Evolutionary conservation across 23 tunicate genomes (phyloP).

Genomic region (Aplidium turbinatum): DNA sequence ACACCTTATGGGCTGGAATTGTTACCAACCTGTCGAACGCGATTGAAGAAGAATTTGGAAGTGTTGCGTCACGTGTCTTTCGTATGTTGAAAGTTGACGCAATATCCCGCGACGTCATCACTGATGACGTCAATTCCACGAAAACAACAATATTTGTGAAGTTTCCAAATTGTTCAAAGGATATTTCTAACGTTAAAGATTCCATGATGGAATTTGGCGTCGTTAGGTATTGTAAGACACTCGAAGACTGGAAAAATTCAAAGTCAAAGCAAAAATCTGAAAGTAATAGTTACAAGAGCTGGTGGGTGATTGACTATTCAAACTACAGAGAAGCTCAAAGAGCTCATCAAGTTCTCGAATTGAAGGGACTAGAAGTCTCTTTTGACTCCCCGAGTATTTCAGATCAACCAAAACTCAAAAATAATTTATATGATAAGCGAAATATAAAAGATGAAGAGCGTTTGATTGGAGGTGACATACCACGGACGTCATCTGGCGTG

Average conservation of each 20-base stretch:
- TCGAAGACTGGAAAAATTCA: background rate
- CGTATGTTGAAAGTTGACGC: conserved; percentile 25
- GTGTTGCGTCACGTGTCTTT: conserved; percentile 46
- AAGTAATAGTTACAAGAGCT: background rate
- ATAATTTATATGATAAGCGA: too few species aligned
- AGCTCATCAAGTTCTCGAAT: conserved; percentile 9
- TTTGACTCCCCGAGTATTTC: too few species aligned
- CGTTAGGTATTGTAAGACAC: background rate
- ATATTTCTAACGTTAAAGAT: background rate
- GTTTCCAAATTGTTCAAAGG: background rate
- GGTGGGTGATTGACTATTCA: conserved; percentile 35
- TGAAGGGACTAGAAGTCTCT: conserved; percentile 16
- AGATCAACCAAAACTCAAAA: too few species aligned
- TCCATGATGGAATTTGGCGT: conserved; percentile 31
- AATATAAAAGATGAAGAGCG: too few species aligned
- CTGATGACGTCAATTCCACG: background rate
- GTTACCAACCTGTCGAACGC: conserved; percentile 49
- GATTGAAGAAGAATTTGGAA: conserved; percentile 56
- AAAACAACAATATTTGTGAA: conserved; percentile 2
- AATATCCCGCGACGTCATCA: background rate
- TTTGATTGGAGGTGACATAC: too few species aligned
- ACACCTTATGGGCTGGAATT: conserved; percentile 75
- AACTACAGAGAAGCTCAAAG: conserved; percentile 9
- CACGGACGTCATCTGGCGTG: too few species aligned
- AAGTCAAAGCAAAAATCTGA: background rate